Conservation (phyloP, 2,113 vertebrate genomes). For the Limnothrissa miodon region DNA sequence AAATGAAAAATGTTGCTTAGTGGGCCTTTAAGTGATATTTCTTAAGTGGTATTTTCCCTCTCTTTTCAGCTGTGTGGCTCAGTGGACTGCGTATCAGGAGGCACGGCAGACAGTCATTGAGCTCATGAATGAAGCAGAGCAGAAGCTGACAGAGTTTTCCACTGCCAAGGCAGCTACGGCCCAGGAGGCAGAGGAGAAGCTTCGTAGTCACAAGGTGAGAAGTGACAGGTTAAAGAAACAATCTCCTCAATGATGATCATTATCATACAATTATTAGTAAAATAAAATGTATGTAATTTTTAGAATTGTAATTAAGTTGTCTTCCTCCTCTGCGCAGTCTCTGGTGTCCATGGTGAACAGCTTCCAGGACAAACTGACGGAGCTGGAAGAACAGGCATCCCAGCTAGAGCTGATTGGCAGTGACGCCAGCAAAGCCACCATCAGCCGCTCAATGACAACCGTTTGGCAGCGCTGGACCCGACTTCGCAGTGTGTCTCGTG, state of each 20-base stretch:
- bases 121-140: conserved; percentile 83
- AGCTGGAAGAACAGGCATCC: conserved; percentile 76
- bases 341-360: conserved; percentile 74
- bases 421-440: conserved; percentile 64
- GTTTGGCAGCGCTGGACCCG: conserved; percentile 87
- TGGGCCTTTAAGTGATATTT: no score
- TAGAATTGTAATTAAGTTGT: background rate
- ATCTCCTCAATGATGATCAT: background rate
- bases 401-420: conserved; percentile 77
- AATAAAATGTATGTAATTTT: background rate
- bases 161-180: conserved; percentile 79
- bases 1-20: no score
- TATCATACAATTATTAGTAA: background rate
- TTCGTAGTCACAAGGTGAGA: conserved; percentile 81
- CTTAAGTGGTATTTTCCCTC: background rate
- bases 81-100: conserved; percentile 82
- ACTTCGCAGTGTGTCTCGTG: conserved; percentile 78
- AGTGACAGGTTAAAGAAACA: background rate
- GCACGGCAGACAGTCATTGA: conserved; percentile 79
- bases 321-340: conserved; percentile 61
- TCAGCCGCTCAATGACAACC: conserved; percentile 75
- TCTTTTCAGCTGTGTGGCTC: conserved; percentile 72
- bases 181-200: conserved; percentile 80
- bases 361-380: conserved; percentile 78
- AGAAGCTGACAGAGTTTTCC: conserved; percentile 80